These are phyloP conservation scores for Andricus grossulariae DNA, from an alignment of 1,140 invertebrate species.

Conservation along the genomic window DNA sequence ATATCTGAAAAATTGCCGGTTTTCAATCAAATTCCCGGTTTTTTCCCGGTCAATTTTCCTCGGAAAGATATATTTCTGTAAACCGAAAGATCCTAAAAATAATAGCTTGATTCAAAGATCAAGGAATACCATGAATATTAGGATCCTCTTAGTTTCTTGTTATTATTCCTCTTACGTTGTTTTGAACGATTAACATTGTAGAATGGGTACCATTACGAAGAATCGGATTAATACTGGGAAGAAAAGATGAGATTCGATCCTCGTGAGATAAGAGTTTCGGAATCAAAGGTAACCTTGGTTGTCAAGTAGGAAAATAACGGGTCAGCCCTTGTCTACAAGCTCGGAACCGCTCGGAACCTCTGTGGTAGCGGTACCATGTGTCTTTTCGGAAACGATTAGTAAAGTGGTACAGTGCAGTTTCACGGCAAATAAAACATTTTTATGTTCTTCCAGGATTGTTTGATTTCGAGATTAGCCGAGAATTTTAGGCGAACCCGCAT, in stretches of 20 bases:
- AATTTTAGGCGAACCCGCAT: slow-evolving; percentile 76
- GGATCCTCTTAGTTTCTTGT: not conserved
- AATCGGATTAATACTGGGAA: slow-evolving; percentile 5
- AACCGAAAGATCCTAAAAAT: not conserved
- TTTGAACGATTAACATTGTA: not conserved
- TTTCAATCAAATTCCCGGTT: too few relatives aligned
- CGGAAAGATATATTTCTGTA: not conserved
- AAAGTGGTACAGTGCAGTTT: slow-evolving; percentile 58
- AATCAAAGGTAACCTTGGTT: slow-evolving; percentile 50
- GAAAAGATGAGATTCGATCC: slow-evolving; percentile 50
- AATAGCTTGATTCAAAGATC: not conserved
- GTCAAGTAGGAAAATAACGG: slow-evolving; percentile 52
- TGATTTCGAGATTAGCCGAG: slow-evolving; percentile 75
- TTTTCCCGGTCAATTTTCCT: too few relatives aligned
- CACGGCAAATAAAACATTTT: slow-evolving; percentile 73
- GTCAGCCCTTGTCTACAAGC: slow-evolving; percentile 51
- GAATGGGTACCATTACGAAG: not conserved
- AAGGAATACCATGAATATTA: not conserved
- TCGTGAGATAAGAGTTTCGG: slow-evolving; percentile 56
- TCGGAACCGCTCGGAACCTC: not conserved
- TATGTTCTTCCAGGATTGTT: slow-evolving; percentile 68
- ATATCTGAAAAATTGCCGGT: too few relatives aligned
- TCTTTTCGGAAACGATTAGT: slow-evolving; percentile 63
- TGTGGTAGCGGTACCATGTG: slow-evolving; percentile 55
- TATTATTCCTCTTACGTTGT: not conserved